These are phyloP conservation scores for Palaemon carinicauda DNA, from an alignment of 1,140 invertebrate species.

Conservation along the genomic window DNA sequence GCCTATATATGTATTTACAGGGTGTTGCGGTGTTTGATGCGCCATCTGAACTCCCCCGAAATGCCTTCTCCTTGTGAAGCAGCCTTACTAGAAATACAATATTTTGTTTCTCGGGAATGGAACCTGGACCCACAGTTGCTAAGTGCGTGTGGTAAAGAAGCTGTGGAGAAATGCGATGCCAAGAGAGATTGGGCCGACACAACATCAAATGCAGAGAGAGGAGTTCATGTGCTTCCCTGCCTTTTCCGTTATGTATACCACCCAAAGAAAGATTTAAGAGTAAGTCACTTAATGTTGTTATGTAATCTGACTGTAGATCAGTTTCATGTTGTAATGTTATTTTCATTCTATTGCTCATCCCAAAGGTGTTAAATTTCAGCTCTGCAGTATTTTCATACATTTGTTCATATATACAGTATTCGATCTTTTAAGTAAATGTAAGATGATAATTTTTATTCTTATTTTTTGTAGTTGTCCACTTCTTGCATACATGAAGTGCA, in stretches of 20 bases:
- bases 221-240: conserved; percentile 88
- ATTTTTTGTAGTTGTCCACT: conserved; percentile 61
- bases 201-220: conserved; percentile 70
- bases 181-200: conserved; percentile 78
- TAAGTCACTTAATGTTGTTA: conserved; percentile 61
- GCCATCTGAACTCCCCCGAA: conserved; percentile 81
- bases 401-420: too few species aligned
- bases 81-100: conserved; percentile 93
- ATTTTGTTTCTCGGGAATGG: conserved; percentile 94
- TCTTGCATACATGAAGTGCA: conserved; percentile 78
- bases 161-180: conserved; percentile 81
- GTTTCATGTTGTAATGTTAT: too few species aligned
- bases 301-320: too few species aligned
- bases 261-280: conserved; percentile 72
- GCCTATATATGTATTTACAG: conserved; percentile 68
- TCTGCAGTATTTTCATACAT: too few species aligned
- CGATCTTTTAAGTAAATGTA: neutral
- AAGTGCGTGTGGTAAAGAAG: conserved; percentile 86
- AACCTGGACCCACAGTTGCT: conserved; percentile 91
- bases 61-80: conserved; percentile 92
- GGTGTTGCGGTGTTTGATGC: conserved; percentile 93
- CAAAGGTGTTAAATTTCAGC: too few species aligned
- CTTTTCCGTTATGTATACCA: conserved; percentile 87
- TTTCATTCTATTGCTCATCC: too few species aligned
- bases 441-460: neutral